Percentiles rank a stretch among this genome's conserved stretches.
These are phyloP conservation scores for Nematostella vectensis DNA, from an alignment of 92 coral and sea anemone genomes.

Conservation along the genomic window DNA sequence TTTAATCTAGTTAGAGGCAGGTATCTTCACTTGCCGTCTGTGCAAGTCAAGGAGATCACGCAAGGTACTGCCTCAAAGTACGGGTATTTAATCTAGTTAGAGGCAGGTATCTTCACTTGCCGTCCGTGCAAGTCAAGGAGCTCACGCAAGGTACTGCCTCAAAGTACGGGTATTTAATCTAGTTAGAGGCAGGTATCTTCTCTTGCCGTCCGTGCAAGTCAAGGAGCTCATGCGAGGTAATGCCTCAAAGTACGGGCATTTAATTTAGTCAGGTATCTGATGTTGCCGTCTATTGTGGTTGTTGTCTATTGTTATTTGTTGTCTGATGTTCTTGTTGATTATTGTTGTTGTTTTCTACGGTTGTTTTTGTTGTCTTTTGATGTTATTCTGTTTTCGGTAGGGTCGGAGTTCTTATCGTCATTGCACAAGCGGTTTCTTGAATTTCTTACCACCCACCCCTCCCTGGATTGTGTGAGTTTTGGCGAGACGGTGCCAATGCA, in stretches of 20 bases:
- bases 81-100: too few species aligned
- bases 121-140: slow-evolving; percentile 87
- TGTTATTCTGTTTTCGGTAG: slow-evolving; percentile 19
- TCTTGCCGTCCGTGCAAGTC: slow-evolving; percentile 84
- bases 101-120: slow-evolving; percentile 66
- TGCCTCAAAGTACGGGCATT: too few species aligned
- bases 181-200: slow-evolving; percentile 66
- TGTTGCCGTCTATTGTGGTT: too few species aligned
- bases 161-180: too few species aligned
- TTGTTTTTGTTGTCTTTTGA: too few species aligned
- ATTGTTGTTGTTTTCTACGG: too few species aligned
- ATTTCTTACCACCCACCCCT: slow-evolving; percentile 29
- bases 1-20: too few species aligned
- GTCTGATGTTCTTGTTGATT: too few species aligned
- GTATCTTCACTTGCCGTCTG: slow-evolving; percentile 66
- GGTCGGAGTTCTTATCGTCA: slow-evolving; percentile 64
- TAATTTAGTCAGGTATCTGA: too few species aligned
- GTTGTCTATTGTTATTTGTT: too few species aligned
- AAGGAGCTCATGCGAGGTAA: slow-evolving; percentile 77
- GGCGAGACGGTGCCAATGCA: slow-evolving; percentile 80
- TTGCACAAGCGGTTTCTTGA: slow-evolving; percentile 64
- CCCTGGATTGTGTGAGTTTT: slow-evolving; percentile 65
- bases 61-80: slow-evolving; percentile 57
- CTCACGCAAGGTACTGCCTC: slow-evolving; percentile 62
- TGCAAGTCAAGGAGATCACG: slow-evolving; percentile 80